These are phyloP conservation scores for Otocyon megalotis DNA, from an alignment of 2,113 vertebrate species.

Conservation along the genomic window DNA sequence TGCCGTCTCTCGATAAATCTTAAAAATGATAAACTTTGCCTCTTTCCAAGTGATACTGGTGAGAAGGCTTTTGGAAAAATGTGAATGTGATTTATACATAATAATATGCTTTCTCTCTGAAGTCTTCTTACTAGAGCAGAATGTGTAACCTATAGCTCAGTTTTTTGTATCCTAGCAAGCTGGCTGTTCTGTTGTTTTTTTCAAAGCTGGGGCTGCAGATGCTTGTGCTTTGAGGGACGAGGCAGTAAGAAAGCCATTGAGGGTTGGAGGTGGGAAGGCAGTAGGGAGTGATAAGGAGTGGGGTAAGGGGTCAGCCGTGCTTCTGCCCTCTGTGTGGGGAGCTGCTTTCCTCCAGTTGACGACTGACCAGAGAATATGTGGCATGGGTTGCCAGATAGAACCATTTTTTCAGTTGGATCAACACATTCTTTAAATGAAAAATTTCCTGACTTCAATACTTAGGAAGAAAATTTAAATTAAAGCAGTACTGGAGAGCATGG, in stretches of 20 bases:
- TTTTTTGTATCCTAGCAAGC: background rate
- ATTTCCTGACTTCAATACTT: background rate
- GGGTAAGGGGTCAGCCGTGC: background rate
- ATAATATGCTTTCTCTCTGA: background rate
- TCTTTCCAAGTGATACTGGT: background rate
- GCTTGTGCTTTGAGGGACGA: background rate
- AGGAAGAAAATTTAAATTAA: slow-evolving; percentile 27
- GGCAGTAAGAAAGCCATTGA: background rate
- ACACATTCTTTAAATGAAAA: background rate
- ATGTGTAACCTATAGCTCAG: background rate
- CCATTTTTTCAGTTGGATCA: background rate
- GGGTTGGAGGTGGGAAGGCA: background rate
- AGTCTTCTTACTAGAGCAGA: background rate
- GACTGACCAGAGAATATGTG: background rate
- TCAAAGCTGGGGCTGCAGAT: background rate
- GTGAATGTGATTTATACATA: background rate
- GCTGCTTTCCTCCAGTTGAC: background rate
- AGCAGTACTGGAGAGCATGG: background rate
- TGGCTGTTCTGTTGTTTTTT: background rate
- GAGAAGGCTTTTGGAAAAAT: slow-evolving; percentile 31
- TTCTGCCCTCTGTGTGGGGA: background rate
- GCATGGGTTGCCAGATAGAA: background rate
- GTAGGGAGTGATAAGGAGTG: background rate
- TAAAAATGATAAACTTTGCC: background rate
- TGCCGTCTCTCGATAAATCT: background rate